phyloP scores from a whole-genome alignment of 2,113 vertebrate genomes.

The Anoplopoma fimbria region DNA sequence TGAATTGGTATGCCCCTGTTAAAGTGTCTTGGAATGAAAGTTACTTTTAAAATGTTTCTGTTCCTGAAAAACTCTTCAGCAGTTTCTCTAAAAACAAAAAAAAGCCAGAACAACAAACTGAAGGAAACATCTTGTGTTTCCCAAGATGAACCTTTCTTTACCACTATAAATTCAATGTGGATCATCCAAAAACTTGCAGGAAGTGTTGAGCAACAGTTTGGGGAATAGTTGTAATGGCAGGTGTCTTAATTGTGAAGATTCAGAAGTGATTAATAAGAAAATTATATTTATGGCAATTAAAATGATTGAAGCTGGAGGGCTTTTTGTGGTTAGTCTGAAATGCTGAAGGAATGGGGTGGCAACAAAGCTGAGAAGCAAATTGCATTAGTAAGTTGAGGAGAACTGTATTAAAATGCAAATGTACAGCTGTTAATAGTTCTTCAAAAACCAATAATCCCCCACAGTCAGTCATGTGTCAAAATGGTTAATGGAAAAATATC shows the following conservation, averaged over 20 bases:
- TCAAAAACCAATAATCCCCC: conserved; percentile 99
- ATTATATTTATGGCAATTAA: conserved; percentile 85
- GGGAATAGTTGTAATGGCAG: conserved; percentile 37
- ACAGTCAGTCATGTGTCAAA: conserved; percentile 99
- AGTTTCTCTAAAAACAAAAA: not conserved
- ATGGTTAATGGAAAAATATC: conserved; percentile 99
- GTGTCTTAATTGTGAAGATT: conserved; percentile 71
- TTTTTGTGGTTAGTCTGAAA: conserved; percentile 85
- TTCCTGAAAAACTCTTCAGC: not conserved
- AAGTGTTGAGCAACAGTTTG: conserved; percentile 56
- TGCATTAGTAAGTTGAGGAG: conserved; percentile 95
- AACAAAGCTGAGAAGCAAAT: conserved; percentile 96
- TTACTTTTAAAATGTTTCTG: not conserved
- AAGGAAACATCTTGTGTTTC: conserved; percentile 7
- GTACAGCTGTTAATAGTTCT: conserved; percentile 99
- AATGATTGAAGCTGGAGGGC: conserved; percentile 83
- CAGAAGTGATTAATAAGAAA: conserved; percentile 81
- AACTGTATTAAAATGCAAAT: conserved; percentile 99
- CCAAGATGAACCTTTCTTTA: conserved; percentile 7
- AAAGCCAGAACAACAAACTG: conserved; percentile 6
- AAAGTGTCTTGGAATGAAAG: not conserved
- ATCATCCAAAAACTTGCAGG: conserved; percentile 32
- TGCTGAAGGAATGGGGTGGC: conserved; percentile 91
- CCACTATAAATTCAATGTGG: conserved; percentile 19
- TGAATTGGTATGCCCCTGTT: conserved; percentile 12